These are phyloP conservation scores for Onychostruthus taczanowskii DNA, from an alignment of 2,113 vertebrate species.

Conservation along the genomic window DNA sequence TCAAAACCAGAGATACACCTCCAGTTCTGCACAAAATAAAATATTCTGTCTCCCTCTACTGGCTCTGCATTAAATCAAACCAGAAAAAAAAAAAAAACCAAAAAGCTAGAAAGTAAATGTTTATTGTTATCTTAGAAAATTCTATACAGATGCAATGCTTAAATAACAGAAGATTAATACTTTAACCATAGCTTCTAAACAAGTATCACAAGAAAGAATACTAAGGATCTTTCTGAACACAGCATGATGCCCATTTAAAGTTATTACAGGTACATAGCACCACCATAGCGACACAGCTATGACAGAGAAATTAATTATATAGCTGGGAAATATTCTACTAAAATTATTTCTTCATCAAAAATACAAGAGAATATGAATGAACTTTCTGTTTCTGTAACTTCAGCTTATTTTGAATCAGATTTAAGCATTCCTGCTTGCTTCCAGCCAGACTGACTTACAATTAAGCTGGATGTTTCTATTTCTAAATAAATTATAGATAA, in stretches of 20 bases:
- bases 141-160: neutral
- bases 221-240: neutral
- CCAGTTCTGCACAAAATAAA: neutral
- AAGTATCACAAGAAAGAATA: neutral
- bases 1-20: neutral
- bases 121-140: neutral
- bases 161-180: neutral
- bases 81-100: neutral
- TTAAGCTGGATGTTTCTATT: neutral
- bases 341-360: neutral
- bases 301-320: neutral
- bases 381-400: neutral
- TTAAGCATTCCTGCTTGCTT: neutral
- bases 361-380: neutral
- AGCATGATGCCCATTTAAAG: neutral
- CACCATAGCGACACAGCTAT: neutral
- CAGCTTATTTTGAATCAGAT: neutral
- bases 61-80: neutral
- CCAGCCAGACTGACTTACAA: neutral
- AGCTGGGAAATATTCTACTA: neutral
- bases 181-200: neutral
- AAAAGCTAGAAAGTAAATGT: neutral
- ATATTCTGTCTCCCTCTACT: conserved; percentile 52
- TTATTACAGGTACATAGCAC: neutral
- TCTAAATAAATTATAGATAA: neutral